A percentile compares a stretch with the other conserved stretches of the same genome.
Conservation (phyloP, 2,888 invertebrate genomes). For the Aphidius colemani region DNA sequence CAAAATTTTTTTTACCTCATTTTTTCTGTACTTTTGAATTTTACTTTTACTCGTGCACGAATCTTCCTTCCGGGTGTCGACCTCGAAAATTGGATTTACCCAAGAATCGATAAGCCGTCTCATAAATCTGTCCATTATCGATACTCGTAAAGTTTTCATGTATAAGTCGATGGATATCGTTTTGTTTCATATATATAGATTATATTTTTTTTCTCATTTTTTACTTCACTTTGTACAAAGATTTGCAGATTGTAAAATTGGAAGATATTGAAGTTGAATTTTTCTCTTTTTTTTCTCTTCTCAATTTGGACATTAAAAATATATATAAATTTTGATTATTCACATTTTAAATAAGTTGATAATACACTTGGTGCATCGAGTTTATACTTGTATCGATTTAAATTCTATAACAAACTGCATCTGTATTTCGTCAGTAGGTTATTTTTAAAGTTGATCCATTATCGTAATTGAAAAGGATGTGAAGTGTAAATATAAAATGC, state of each 20-base stretch:
- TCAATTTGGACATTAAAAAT: too few relatives aligned
- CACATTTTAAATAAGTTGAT: too few relatives aligned
- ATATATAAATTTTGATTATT: too few relatives aligned
- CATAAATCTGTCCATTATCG: conserved; percentile 50
- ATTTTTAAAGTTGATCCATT: conserved; percentile 4
- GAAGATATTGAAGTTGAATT: too few relatives aligned
- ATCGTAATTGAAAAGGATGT: conserved; percentile 12
- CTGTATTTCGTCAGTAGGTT: conserved; percentile 14
- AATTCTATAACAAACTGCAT: not conserved
- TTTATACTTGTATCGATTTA: too few relatives aligned
- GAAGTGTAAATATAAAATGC: conserved; percentile 15
- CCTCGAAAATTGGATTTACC: conserved; percentile 54
- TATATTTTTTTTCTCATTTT: conserved; percentile 8
- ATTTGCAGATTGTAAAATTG: not conserved
- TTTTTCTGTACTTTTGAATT: conserved; percentile 16
- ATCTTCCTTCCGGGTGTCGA: conserved; percentile 42
- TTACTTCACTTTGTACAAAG: conserved; percentile 6
- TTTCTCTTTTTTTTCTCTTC: too few relatives aligned
- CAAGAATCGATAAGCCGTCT: conserved; percentile 53
- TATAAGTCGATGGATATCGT: conserved; percentile 22
- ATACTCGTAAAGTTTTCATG: conserved; percentile 28
- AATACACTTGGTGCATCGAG: too few relatives aligned
- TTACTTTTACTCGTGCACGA: conserved; percentile 16
- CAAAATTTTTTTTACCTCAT: not conserved
- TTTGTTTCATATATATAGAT: not conserved